Percentiles rank a stretch among this genome's conserved stretches.
Conservation (phyloP, 2,113 vertebrate species). For the Laticauda laticaudata region DNA sequence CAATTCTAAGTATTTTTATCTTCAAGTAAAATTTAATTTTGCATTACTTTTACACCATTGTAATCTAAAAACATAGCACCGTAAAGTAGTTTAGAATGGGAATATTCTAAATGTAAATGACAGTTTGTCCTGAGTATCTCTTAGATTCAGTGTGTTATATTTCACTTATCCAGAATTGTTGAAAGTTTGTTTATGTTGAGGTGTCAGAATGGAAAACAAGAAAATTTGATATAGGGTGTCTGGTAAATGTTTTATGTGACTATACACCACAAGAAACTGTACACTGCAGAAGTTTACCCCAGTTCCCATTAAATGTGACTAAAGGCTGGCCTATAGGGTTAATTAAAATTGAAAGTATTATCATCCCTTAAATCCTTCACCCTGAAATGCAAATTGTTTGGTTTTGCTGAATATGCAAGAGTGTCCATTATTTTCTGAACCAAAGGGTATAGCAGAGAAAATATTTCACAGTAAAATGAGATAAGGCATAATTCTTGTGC, state of each 20-base stretch:
- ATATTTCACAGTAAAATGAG: not conserved
- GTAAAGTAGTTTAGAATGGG: not conserved
- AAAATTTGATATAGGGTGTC: not conserved
- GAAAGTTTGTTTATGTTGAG: not conserved
- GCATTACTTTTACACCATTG: not conserved
- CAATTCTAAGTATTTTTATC: not conserved
- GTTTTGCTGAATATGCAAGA: not conserved
- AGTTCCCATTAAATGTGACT: not conserved
- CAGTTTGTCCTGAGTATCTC: no score
- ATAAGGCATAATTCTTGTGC: not conserved
- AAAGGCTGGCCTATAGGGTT: not conserved
- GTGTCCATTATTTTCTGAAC: constrained; percentile 15
- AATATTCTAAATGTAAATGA: not conserved
- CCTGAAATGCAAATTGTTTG: not conserved
- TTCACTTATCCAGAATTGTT: not conserved
- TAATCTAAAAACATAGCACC: not conserved
- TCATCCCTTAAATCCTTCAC: not conserved
- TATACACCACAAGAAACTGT: not conserved
- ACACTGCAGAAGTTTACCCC: not conserved
- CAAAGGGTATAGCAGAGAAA: not conserved
- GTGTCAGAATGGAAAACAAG: not conserved
- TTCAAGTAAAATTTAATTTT: no score
- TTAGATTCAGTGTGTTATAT: not conserved
- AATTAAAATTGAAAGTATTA: not conserved
- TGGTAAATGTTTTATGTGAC: not conserved